Evolutionary conservation across 2,888 invertebrate genomes (phyloP).

Genomic region (Adineta ricciae): DNA sequence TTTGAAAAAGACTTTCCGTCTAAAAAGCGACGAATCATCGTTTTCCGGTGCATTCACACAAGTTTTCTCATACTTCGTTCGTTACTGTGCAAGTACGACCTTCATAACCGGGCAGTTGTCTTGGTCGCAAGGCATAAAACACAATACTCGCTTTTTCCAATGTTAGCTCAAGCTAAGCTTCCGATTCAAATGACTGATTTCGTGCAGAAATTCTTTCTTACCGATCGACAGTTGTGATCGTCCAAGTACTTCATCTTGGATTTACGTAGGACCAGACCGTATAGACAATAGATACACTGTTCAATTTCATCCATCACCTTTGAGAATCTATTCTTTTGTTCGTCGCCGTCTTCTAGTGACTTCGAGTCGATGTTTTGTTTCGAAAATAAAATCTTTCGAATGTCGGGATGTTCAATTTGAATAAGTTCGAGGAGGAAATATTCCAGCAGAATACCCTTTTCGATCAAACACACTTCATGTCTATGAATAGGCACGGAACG

Average conservation of each 20-base stretch:
- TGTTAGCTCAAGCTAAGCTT: not conserved
- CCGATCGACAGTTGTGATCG: not conserved
- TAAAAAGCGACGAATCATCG: not conserved
- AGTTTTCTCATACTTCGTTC: not conserved
- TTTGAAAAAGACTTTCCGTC: slow-evolving; percentile 10
- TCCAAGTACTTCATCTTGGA: slow-evolving; percentile 30
- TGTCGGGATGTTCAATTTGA: slow-evolving; percentile 5
- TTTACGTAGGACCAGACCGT: slow-evolving; percentile 48
- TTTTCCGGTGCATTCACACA: not conserved
- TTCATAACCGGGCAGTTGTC: not conserved
- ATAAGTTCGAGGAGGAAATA: slow-evolving; percentile 6
- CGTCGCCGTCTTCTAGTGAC: not conserved
- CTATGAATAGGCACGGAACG: not conserved
- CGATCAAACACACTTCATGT: not conserved
- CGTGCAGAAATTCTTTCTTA: not conserved
- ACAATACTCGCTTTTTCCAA: slow-evolving; percentile 8
- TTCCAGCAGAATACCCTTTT: not conserved
- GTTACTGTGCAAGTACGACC: not conserved
- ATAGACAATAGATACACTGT: slow-evolving; percentile 74
- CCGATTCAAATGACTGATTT: too few species aligned
- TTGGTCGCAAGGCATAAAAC: not conserved
- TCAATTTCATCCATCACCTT: slow-evolving; percentile 54
- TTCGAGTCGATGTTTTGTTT: not conserved
- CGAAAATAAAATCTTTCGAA: not conserved
- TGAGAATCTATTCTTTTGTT: not conserved